Evolutionary conservation across 2,113 vertebrate genomes (phyloP), one percentile per base, ranked within the genome.

Genomic region (Cariama cristata): DNA sequence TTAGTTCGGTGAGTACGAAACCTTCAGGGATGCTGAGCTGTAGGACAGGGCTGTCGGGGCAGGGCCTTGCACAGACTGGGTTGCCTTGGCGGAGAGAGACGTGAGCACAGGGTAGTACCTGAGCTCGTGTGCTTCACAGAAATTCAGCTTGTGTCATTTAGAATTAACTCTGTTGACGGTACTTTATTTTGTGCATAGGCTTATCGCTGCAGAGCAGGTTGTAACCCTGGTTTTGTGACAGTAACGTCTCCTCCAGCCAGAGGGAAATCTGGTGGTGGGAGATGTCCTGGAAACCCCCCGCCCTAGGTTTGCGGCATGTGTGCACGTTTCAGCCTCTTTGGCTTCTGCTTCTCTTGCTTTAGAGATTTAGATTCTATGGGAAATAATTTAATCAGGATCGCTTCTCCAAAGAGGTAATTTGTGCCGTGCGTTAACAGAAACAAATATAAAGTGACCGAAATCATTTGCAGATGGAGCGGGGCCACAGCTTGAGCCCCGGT

Each of bases 21-120:
- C 67, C 28, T n/a, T 30, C 6, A 8, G 23, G 59, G 26, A 2
- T 1, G 20, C 3, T 4, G 40, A 30, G 19, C 28, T 9, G 1
- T 6, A 14, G 73, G 66, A 11, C 2, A 12, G 56, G 55, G n/a
- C 23, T 32, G 32, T 16, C 5, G 1, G 14, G 53, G 14, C 50
- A 17, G 58, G 47, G 11, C 56, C 35, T 47, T 28, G 30, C 55
- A 6, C 38, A 30, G 27, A 2, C 27, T 9, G 14, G 32, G 19
- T 40, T 1, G 0, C 9, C 1, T 9, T 8, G 3, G 42, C 9
- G 55, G 42, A 14, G 35, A 40, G 71, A 20, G 8, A 9, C 0
- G 4, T 1, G 50, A 71, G 66, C 64, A 6, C 20, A 1, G 40
- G 6, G 40, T 2, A 12, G 68, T 6, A 3, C 40, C 18, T 11